These are phyloP conservation scores for Heloderma charlesbogerti DNA, from an alignment of 2,113 vertebrate species.

Conservation along the genomic window DNA sequence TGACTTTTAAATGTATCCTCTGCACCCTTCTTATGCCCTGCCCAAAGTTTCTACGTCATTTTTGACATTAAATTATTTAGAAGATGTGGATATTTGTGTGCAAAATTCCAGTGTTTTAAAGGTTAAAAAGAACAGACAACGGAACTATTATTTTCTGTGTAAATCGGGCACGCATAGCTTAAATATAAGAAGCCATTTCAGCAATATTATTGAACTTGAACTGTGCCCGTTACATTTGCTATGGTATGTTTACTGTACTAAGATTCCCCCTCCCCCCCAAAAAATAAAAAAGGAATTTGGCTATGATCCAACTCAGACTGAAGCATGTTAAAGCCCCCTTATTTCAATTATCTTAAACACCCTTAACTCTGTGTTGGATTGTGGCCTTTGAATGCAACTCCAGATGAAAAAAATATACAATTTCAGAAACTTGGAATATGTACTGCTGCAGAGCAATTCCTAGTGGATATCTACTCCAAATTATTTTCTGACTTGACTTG, in stretches of 20 bases:
- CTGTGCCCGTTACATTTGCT: background rate
- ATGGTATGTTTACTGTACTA: fast-evolving
- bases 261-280: too few relatives aligned
- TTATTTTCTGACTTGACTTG: background rate
- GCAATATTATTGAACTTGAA: background rate
- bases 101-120: conserved; percentile 21
- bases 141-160: conserved; percentile 30
- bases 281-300: conserved; percentile 29
- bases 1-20: background rate
- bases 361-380: background rate
- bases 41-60: background rate
- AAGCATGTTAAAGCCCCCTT: background rate
- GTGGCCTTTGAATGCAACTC: background rate
- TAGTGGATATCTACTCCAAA: background rate
- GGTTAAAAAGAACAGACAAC: conserved; percentile 36
- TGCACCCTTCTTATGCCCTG: background rate
- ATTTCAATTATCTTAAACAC: background rate
- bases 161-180: conserved; percentile 26
- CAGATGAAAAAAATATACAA: background rate
- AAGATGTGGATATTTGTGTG: background rate
- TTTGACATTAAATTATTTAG: conserved; percentile 14
- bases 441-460: background rate
- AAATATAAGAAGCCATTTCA: conserved; percentile 28
- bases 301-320: background rate
- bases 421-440: conserved; percentile 2